Evolutionary conservation across 2,797 vertebrate species (phyloP).

Genomic region (Emys orbicularis): DNA sequence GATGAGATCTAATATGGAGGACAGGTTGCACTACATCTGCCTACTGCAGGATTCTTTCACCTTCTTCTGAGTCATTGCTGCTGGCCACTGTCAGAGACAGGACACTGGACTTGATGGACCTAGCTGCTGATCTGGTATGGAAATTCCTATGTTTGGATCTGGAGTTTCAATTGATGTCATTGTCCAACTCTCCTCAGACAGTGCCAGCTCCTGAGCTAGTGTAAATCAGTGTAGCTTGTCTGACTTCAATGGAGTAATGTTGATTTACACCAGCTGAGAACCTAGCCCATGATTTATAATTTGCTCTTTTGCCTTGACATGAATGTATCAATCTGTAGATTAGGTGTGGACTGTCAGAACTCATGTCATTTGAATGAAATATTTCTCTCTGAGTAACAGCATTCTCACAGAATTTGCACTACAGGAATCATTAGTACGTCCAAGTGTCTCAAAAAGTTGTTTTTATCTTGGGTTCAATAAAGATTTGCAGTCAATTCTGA

Average conservation of each 20-base stretch:
- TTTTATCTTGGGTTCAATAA: not conserved
- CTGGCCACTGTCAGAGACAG: not conserved
- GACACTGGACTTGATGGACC: rapidly evolving
- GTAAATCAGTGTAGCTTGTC: not conserved
- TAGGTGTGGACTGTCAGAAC: not conserved
- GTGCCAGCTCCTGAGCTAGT: not conserved
- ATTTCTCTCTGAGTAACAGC: not conserved
- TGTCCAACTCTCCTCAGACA: not conserved
- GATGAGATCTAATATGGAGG: rapidly evolving
- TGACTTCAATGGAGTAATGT: not conserved
- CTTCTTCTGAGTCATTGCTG: not conserved
- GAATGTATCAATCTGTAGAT: not conserved
- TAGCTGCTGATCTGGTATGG: not conserved
- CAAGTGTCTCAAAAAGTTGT: not conserved
- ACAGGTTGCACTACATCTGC: not conserved
- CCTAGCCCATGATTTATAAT: not conserved
- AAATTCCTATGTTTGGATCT: not conserved
- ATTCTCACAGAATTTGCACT: not conserved
- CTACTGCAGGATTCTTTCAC: not conserved
- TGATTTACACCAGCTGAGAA: not conserved
- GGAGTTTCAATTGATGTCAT: not conserved
- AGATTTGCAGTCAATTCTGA: not conserved
- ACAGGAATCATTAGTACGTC: not conserved
- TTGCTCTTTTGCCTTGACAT: not conserved
- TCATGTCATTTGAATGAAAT: not conserved